Evolutionary conservation across 2,797 vertebrate genomes (phyloP), one percentile per base, ranked within the genome.

Genomic region (Fistularia tabacaria): DNA sequence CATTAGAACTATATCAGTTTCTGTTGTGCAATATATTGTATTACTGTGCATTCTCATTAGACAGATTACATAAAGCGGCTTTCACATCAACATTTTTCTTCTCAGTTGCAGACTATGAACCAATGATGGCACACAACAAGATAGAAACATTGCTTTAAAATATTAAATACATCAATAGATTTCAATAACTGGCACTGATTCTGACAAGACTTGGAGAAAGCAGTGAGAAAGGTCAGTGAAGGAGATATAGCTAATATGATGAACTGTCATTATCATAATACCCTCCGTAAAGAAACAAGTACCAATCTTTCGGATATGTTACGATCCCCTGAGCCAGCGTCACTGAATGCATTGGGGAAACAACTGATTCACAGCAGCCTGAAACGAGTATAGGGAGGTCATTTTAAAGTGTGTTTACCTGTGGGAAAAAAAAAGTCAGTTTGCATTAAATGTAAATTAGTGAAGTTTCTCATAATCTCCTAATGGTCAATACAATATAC

Each of bases 211-310:
- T 62, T 40, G 53, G 65, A 81, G 65, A 85, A 85, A 80, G 67
- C 74, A 66, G 66, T 54, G 69, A 66, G 65, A 68, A 63, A 66
- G 51, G 51, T 73, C 12, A 43, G 7, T 10, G 72, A 79, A 80
- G 73, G 71, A 78, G 61, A 76, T 51, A 72, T 61, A 81, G 87
- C 84, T 78, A 69, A 65, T 64, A 66, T 57, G n/a, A 86, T 83
- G 68, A 85, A 81, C 64, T 67, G 64, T 80, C 81, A 82, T 81
- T 83, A 84, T 82, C 76, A 80, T 80, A 79, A 80, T 53, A 80
- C 68, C 67, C 65, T 68, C 59, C 49, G 25, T 71, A 71, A 61
- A 64, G 62, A 77, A 67, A 69, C 59, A 71, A 80, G 74, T 45
- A 77, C 46, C 70, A 58, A 64, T 76, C 81, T 83, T 75, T 83